Conservation (phyloP, 2,888 invertebrate species). For the Epirrhoe alternata region DNA sequence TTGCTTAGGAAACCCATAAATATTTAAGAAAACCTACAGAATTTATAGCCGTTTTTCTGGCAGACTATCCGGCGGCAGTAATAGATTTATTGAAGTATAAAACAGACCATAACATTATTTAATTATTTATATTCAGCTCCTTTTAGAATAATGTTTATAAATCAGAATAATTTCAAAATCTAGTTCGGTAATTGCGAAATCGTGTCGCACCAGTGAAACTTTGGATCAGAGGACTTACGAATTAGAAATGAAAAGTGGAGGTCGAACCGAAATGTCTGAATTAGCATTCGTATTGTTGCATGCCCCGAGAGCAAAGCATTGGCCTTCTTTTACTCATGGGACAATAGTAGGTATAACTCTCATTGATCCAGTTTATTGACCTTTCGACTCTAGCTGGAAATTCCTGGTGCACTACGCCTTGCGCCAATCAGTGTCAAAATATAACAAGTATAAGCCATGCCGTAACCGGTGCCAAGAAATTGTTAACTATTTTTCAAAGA, state of each 20-base stretch:
- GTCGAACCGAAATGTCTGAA: conserved; percentile 67
- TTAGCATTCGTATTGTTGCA: conserved; percentile 68
- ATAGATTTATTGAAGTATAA: conserved; percentile 32
- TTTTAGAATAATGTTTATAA: conserved; percentile 47
- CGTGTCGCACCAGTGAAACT: conserved; percentile 59
- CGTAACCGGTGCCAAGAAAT: conserved; percentile 41
- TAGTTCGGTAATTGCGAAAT: conserved; percentile 60
- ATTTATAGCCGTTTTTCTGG: conserved; percentile 33
- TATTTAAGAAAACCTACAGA: conserved; percentile 32
- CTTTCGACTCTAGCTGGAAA: conserved; percentile 31
- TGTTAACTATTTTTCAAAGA: conserved; percentile 46
- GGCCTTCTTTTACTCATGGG: conserved; percentile 41
- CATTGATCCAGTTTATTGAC: conserved; percentile 39
- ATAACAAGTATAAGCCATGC: conserved; percentile 33
- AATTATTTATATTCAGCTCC: conserved; percentile 41
- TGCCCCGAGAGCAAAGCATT: conserved; percentile 33
- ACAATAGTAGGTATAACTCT: conserved; percentile 33
- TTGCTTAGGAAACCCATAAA: conserved; percentile 57
- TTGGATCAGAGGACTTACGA: conserved; percentile 52
- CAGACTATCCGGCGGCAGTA: conserved; percentile 45
- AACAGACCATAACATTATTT: conserved; percentile 38
- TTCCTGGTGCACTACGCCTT: conserved; percentile 25
- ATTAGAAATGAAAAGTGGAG: conserved; percentile 68
- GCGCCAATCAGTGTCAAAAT: conserved; percentile 40
- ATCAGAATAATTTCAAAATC: conserved; percentile 54